Conservation (phyloP, 2,113 vertebrate species). For the Prunella fulvescens region DNA sequence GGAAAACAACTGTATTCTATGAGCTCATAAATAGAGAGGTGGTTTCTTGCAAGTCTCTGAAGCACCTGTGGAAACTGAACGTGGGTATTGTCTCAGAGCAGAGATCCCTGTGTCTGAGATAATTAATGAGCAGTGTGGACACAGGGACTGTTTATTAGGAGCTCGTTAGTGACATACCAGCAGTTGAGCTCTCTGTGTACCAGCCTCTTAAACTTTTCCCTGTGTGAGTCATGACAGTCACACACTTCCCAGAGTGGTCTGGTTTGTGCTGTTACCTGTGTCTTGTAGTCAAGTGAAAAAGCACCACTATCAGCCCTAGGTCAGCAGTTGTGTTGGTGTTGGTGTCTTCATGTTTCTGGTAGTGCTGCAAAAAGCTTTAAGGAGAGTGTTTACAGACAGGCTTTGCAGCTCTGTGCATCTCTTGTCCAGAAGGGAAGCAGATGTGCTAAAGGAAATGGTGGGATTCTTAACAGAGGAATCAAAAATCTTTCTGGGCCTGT, state of each 20-base stretch:
- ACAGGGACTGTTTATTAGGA: neutral
- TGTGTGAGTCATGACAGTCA: neutral
- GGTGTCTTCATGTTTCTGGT: neutral
- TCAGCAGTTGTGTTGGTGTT: neutral
- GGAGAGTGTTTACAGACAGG: neutral
- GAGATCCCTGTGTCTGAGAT: neutral
- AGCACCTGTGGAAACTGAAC: neutral
- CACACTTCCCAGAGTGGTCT: neutral
- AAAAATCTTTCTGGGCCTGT: neutral
- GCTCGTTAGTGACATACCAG: neutral
- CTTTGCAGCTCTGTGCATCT: neutral
- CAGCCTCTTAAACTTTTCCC: neutral
- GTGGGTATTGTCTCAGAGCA: neutral
- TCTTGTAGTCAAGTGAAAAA: neutral
- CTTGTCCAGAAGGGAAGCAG: neutral
- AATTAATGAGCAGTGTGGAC: neutral
- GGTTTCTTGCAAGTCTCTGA: neutral
- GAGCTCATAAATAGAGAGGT: neutral
- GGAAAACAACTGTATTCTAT: neutral
- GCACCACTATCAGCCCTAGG: rapidly evolving
- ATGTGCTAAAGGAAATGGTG: neutral
- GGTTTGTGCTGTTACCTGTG: neutral
- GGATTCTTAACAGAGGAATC: neutral
- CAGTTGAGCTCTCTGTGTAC: neutral
- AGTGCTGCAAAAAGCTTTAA: neutral